Base-by-base conservation (phyloP, 23 tunicate genomes). In the Botrylloides violaceus region DNA sequence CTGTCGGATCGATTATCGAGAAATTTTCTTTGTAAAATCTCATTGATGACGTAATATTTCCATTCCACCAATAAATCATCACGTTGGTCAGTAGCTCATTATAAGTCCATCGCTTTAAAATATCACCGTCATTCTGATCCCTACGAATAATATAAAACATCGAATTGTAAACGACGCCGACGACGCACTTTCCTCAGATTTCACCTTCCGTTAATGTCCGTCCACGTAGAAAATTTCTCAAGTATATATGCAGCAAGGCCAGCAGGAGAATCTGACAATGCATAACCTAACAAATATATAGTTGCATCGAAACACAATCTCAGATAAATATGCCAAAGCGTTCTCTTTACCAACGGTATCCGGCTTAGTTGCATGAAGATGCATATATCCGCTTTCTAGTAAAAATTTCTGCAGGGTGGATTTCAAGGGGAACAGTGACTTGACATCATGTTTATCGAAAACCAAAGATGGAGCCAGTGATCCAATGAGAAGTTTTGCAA, bases 271-370 rank as follows among this genome's bases (percentile, higher is more conserved):
- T 90, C 90, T 7, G 84, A 37, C 36, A 90, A 71, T 33, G 84
- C 97, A 79, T 82, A 83, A 3, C 97, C 97, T 90, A 39, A 21
- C 53, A 43, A 43, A 43, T 15, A 43, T 9, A 7, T n/a, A n/a
- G n/a, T n/a, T n/a, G n/a, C n/a, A n/a, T n/a, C n/a, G n/a, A n/a
- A n/a, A n/a, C n/a, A n/a, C n/a, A n/a, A n/a, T n/a, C n/a, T n/a
- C n/a, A n/a, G n/a, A n/a, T n/a, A n/a, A n/a, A n/a, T n/a, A n/a
- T n/a, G n/a, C n/a, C n/a, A n/a, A n/a, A n/a, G n/a, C n/a, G n/a
- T n/a, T n/a, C n/a, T n/a, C n/a, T n/a, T n/a, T 50, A 90, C 97
- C 97, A 2, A 90, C 81, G 21, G 97, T 90, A 47, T 90, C 97
- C 4, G 97, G 97, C 66, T 90, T 90, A 0, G 97, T 90, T 27